Percentiles rank a stretch among this genome's conserved stretches.
Evolutionary conservation across 2,113 vertebrate species (phyloP).

Genomic region (Pholis gunnellus): DNA sequence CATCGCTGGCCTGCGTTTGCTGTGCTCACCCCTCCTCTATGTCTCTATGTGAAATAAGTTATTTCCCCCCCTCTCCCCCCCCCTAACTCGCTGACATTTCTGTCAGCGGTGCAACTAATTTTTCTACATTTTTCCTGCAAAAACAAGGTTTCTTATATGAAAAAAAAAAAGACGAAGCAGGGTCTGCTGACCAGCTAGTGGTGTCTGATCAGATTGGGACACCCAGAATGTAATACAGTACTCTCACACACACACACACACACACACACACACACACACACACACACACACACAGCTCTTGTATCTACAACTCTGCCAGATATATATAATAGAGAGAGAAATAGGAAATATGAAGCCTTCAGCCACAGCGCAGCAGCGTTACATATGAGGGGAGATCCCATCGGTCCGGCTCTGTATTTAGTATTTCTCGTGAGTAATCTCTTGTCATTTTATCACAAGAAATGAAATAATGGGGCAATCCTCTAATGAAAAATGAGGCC

Average conservation of each 20-base stretch:
- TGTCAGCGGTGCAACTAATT: constrained; percentile 63
- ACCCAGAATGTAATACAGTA: constrained; percentile 65
- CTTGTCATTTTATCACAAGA: constrained; percentile 84
- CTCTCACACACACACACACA: constrained; percentile 21
- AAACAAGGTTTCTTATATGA: constrained; percentile 52
- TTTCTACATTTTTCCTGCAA: constrained; percentile 37
- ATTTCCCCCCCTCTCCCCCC: constrained; percentile 27
- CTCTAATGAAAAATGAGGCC: constrained; percentile 81
- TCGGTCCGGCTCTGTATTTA: constrained; percentile 79
- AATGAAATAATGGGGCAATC: constrained; percentile 81
- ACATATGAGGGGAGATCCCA: constrained; percentile 83
- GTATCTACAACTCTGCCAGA: constrained; percentile 76
- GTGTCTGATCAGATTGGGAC: constrained; percentile 74
- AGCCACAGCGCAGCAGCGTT: constrained; percentile 64
- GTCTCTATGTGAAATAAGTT: constrained; percentile 58
- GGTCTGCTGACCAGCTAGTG: constrained; percentile 65
- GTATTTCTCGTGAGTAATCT: constrained; percentile 84
- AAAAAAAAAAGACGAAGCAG: constrained; percentile 27
- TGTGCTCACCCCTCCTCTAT: constrained; percentile 22
- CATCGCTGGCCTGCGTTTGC: constrained; percentile 46
- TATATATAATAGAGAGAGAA: constrained; percentile 80
- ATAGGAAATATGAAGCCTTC: constrained; percentile 82
- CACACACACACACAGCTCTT: constrained; percentile 39
- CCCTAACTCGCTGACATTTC: constrained; percentile 58
- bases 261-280: constrained; percentile 32